Conservation (phyloP, 64 coral and sea anemone genomes). For the Anthopleura sola region DNA sequence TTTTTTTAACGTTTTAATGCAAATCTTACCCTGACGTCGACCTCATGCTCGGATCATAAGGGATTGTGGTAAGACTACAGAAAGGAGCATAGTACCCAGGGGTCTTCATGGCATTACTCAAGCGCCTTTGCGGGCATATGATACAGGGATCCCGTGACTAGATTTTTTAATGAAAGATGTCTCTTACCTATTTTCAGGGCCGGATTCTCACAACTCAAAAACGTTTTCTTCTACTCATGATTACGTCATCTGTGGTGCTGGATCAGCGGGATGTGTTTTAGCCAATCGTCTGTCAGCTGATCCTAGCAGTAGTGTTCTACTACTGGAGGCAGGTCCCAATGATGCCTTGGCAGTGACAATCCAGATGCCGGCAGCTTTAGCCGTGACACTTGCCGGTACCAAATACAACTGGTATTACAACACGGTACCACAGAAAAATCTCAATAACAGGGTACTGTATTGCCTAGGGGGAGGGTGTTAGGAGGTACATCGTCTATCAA, state of each 20-base stretch:
- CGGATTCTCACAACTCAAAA: slow-evolving; percentile 1
- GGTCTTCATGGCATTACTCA: too few species aligned
- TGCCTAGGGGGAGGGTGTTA: slow-evolving; percentile 73
- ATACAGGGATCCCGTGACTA: too few species aligned
- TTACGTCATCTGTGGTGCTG: slow-evolving; percentile 86
- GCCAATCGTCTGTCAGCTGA: slow-evolving; percentile 83
- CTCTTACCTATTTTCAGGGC: too few species aligned
- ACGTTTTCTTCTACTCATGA: slow-evolving; percentile 81
- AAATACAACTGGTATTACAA: slow-evolving; percentile 99
- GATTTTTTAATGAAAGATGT: too few species aligned
- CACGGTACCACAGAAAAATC: slow-evolving; percentile 77
- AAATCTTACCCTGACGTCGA: too few species aligned
- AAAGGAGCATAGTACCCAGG: too few species aligned
- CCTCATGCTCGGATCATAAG: too few species aligned
- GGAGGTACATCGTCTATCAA: slow-evolving; percentile 83
- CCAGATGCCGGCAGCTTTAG: slow-evolving; percentile 96
- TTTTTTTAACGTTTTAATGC: too few species aligned
- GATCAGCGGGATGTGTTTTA: slow-evolving; percentile 93
- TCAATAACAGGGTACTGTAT: slow-evolving; percentile 79
- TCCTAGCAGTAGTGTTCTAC: slow-evolving; percentile 59
- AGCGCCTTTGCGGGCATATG: too few species aligned
- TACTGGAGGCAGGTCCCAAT: slow-evolving; percentile 84
- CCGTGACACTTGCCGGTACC: too few species aligned
- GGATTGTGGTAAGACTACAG: too few species aligned
- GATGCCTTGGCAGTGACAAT: slow-evolving; percentile 87